Evolutionary conservation across 1,140 invertebrate genomes (phyloP), one percentile per base, ranked within the genome.

Genomic region (Lordiphosa clarofinis): DNA sequence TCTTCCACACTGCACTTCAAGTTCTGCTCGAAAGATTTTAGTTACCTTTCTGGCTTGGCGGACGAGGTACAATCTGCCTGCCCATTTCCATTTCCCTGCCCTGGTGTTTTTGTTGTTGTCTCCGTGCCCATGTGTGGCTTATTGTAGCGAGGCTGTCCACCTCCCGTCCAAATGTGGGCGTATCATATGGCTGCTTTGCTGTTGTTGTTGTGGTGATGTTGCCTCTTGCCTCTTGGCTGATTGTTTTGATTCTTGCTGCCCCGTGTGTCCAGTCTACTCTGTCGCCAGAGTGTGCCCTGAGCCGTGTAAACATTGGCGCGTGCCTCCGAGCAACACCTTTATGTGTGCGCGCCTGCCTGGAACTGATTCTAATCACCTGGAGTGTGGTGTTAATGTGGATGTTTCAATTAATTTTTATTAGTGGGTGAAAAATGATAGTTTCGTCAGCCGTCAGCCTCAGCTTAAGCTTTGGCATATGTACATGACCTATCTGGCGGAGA

Each of bases 381-480:
- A 84, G 59, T 66, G 56, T 65, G 73, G 68, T 84, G 78, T 82
- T 84, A 75, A 75, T 68, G 68, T 71, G 76, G 76, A 82, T 82
- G 78, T 82, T 76, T 82, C 76, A 82, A 82, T 82, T 82, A 82
- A 82, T 82, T 82, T 81, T 82, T 82, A 82, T 82, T 82, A 82
- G 76, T 74, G 62, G 40, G 66, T 79, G 72, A 79, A 75, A 79
- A 82, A 79, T 79, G 55, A 66, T 71, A 55, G 42, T 36, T 39
- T 39, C 37, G 11, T 62, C 11, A 21, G 19, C 24, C 11, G 15
- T 11, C 38, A 52, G 13, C 49, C 36, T 59, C 46, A 60, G 72
- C 73, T 76, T 61, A 82, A 73, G 76, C 63, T 24, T 65, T 61
- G 43, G 43, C 70, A 73, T 84, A 73, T 76, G 76, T 61, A 76